Evolutionary conservation across 2,113 vertebrate species (phyloP), one percentile per base, ranked within the genome.

Genomic region (Drymodes brunneopygia): DNA sequence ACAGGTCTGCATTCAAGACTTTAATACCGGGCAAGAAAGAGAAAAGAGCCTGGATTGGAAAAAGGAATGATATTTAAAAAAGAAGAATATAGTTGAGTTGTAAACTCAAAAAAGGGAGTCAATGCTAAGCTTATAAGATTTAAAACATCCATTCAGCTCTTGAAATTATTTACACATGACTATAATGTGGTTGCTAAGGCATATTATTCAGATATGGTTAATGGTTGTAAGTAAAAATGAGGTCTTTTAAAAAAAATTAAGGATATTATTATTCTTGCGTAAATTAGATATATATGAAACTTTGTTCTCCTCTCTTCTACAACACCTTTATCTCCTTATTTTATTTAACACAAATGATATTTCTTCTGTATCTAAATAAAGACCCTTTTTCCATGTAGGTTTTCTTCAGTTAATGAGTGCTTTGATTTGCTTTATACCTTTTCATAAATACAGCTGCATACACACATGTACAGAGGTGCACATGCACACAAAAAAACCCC

Each of bases 401-500:
- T 82, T 72, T 80, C 11, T 86, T 58, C 8, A 42, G 27, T 44
- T 71, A 12, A 57, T 2, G 2, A 27, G 6, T 24, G 12, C 3
- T 75, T 71, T 66, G 12, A 24, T 5, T 45, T 71, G 6, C 16
- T 27, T 90, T 47, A 29, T 15, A 25, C 3, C 23, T 73, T 84
- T 73, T 22, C 12, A 35, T 42, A 38, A 64, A 69, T 50, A 21
- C 9, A 38, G 11, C 7, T 27, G 5, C 23, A 18, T 27, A 23
- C 17, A 45, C 19, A 71, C 8, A 27, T 12, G 6, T 15, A 56
- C 12, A 56, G 15, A 51, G 2, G 5, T 65, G 15, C 15, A 44
- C 8, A 36, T 9, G 13, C 0, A 3, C 17, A 24, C 4, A 28
- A 24, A 54, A 81, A 31, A 4, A 44, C 14, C 1, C 6, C 1